These are phyloP conservation scores for Steinernema scapterisci DNA, from an alignment of 2,888 invertebrate genomes.

Conservation along the genomic window DNA sequence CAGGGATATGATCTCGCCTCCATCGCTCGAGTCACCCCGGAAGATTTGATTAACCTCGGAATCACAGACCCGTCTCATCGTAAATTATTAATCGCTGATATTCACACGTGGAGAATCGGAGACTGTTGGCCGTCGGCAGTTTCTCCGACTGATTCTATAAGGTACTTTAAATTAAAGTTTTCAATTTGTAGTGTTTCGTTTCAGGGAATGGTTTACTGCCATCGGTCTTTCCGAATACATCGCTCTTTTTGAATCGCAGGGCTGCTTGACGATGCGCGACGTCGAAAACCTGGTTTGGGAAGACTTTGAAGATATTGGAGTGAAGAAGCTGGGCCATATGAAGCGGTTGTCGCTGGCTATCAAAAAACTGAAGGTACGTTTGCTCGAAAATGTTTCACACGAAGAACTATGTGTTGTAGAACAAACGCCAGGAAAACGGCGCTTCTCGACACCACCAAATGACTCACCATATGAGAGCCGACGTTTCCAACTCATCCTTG, in stretches of 20 bases:
- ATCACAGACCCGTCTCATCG: constrained; percentile 97
- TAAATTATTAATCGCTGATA: constrained; percentile 92
- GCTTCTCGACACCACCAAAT: not conserved
- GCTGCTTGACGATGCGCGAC: constrained; percentile 86
- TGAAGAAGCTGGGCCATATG: constrained; percentile 81
- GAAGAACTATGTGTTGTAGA: not conserved
- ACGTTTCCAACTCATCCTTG: not conserved
- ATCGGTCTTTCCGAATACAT: constrained; percentile 90
- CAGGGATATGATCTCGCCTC: constrained; percentile 98
- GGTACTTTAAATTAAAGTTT: constrained; percentile 36
- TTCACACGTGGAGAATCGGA: constrained; percentile 73
- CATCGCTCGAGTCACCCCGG: constrained; percentile 97
- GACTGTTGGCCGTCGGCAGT: constrained; percentile 54
- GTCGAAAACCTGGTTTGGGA: constrained; percentile 96
- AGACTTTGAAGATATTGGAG: constrained; percentile 91
- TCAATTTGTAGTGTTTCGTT: constrained; percentile 14
- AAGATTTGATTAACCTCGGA: constrained; percentile 77
- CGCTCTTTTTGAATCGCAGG: constrained; percentile 85
- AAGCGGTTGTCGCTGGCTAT: constrained; percentile 96
- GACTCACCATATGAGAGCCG: not conserved
- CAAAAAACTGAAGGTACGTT: constrained; percentile 80
- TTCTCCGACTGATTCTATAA: constrained; percentile 43
- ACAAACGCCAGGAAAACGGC: not conserved
- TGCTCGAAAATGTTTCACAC: not conserved
- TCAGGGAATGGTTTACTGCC: constrained; percentile 84